Evolutionary conservation across 2,113 vertebrate genomes (phyloP), one percentile per base, ranked within the genome.

Genomic region (Macquaria ambigua): DNA sequence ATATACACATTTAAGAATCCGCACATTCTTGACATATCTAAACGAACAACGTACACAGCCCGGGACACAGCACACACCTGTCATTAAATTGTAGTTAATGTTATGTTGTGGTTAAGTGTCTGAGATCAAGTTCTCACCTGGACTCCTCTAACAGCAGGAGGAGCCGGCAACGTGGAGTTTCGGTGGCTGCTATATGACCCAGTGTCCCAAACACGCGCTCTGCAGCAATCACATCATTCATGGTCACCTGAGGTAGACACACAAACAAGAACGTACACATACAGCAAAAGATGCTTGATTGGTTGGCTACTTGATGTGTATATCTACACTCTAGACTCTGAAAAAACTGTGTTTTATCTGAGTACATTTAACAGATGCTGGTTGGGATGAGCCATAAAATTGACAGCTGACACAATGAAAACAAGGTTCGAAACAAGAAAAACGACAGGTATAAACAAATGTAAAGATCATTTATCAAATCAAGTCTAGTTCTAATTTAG

Each of bases 171-270:
- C 96, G 97, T 0, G 98, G 98, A 8, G 98, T 95, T 89, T 99
- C 97, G 0, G 97, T 98, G 75, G 97, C 96, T n/a, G 98, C 96
- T 43, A 99, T 95, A 0, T 97, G 97, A 11, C 97, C 97, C 85
- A 99, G 89, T 53, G 98, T 95, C 25, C 98, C 98, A 81, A 99
- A 99, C 34, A 98, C 95, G 37, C 96, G 96, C 90, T 99, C 98
- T 0, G 97, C 97, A 89, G 96, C 96, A 8, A 98, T 95, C 84
- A 97, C 80, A 66, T 99, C 98, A 66, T 97, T 96, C 89, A 97
- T 97, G 7, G 97, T 98, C 84, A 99, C 96, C 98, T 99, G 89
- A 41, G 81, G 74, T 34, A 48, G 67, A 87, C 15, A 77, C 14
- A 71, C 31, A 82, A 16, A 75, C 11, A 68, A 25, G 59, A 34